Evolutionary conservation across 2,113 vertebrate genomes (phyloP), one percentile per base, ranked within the genome.

Genomic region (Gallinago paraguaiae): DNA sequence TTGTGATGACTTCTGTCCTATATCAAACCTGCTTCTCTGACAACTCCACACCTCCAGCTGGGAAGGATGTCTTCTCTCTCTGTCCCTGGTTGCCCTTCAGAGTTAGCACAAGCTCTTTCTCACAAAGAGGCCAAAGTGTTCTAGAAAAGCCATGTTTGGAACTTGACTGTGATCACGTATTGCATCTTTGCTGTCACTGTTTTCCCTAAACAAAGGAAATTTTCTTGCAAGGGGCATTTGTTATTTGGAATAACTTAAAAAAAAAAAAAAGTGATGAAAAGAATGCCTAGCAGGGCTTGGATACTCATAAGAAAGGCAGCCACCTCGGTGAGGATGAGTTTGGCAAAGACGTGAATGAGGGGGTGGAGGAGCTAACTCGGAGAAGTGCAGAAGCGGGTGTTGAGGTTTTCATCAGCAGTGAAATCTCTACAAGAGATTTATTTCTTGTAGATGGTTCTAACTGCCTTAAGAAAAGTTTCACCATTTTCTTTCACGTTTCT

Each of bases 351-450:
- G 6, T 23, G 39, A 76, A 31, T 24, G 72, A 78, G 28, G 24
- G 31, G 6, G 41, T 59, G 50, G 67, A 77, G 13, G 45, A 88
- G 24, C 22, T 78, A 75, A 75, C 67, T 87, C 4, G 0, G 18
- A 63, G 31, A 80, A 69, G 30, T 86, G 20, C 33, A 7, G 6
- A 72, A 82, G n/a, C 48, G 30, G 43, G 12, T 24, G 31, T 9
- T 86, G 61, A 82, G 20, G 17, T 89, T 91, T 85, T 79, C 25
- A n/a, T 85, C 50, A 76, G 56, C 67, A 68, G 20, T 72, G 74
- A 53, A 56, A 46, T 56, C 43, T 88, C 24, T 57, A 7, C 9
- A 11, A 54, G 53, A 54, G 53, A 31, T 67, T 59, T 60, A 15
- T 83, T 6, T 57, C 28, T 61, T 48, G 24, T 31, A 64, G 60